Evolutionary conservation across 2,888 invertebrate genomes (phyloP), one percentile per base, ranked within the genome.

Genomic region (Lasioglossum oenotherae): DNA sequence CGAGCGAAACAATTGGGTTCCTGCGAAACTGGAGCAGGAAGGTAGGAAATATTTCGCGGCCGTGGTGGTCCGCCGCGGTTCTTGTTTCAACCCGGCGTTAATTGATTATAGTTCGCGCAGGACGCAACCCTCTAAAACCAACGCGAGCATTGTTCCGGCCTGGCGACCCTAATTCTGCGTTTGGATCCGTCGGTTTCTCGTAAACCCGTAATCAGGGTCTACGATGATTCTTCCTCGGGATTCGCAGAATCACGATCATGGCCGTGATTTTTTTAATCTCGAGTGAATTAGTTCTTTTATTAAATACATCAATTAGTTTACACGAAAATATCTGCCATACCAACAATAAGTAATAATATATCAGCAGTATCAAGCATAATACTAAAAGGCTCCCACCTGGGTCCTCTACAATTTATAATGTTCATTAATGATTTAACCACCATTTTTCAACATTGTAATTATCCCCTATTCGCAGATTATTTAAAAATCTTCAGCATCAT

Each of bases 101-200:
- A 94, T 94, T 93, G 93, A 94, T 94, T 93, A 93, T 92, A 91
- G 92, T 91, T 92, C 90, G 92, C 90, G 90, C 90, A 89, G 75
- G 72, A 85, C 87, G 77, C 87, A 86, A 91, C 84, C 82, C 85
- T 86, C 80, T 89, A 90, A 91, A 87, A 88, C 88, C 88, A 86
- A 92, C 16, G 64, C 64, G 64, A 64, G 89, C 89, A 74, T 84
- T 64, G 82, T 90, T 88, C 89, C 83, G 81, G 84, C 76, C 69
- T 44, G 60, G 78, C 81, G 76, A 69, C 38, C 69, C 69, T 35
- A 27, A 31, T 23, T n/a, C n/a, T 23, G 38, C 35, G 23, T 87
- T 89, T 74, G 90, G 88, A 90, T 88, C 88, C 76, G 84, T 89
- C 77, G 83, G 74, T 81, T 87, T 82, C 82, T 86, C 87, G 90